A percentile compares a stretch with the other conserved stretches of the same genome.
phyloP scores from a whole-genome alignment of 2,797 vertebrate species.

The Rhyacichthys aspro region DNA sequence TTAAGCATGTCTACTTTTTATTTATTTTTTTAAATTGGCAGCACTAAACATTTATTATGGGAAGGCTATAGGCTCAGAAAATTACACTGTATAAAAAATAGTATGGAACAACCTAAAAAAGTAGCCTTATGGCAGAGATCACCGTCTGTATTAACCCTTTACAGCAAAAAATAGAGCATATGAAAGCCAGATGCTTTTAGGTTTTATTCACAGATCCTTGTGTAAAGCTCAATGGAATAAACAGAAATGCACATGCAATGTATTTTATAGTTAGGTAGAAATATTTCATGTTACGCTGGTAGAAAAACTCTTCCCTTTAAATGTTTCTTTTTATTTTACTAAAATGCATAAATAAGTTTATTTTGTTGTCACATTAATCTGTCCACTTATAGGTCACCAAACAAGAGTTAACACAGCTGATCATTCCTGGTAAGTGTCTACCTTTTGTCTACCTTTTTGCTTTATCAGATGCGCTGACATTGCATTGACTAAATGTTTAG shows the following conservation, averaged over 20 bases:
- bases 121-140: background rate
- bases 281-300: no score
- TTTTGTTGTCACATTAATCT: no score
- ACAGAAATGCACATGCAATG: no score
- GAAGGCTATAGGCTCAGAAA: background rate
- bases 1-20: constrained; percentile 27
- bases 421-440: background rate
- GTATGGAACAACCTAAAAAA: background rate
- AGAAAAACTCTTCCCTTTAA: no score
- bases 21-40: constrained; percentile 33
- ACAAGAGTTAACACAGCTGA: background rate
- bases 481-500: constrained; percentile 6
- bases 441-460: background rate
- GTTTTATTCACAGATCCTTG: background rate
- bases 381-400: no score
- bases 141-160: background rate
- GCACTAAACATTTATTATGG: constrained; percentile 1
- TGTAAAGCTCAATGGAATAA: background rate
- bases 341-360: no score
- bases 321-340: no score
- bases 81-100: constrained; percentile 1
- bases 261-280: no score
- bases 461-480: background rate
- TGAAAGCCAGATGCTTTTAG: no score
- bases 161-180: background rate